phyloP scores from a whole-genome alignment of 2,888 invertebrate genomes.

The Incurvaria masculella region DNA sequence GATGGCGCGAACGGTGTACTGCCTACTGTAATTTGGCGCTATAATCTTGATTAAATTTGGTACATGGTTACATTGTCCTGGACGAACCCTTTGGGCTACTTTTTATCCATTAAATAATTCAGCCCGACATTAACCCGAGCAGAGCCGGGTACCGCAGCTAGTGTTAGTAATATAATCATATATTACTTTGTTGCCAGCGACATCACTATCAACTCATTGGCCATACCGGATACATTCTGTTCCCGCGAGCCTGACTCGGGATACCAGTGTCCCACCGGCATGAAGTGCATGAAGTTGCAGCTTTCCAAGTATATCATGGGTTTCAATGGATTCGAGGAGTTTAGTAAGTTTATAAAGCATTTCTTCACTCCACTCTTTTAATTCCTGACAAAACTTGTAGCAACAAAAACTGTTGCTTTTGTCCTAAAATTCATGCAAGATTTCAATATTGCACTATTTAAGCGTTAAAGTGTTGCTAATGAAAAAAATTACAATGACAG shows the following conservation, averaged over 20 bases:
- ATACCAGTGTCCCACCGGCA: constrained; percentile 93
- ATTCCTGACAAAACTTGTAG: background rate
- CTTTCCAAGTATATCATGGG: constrained; percentile 92
- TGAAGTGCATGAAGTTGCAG: constrained; percentile 94
- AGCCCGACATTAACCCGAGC: too few relatives aligned
- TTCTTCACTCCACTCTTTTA: background rate
- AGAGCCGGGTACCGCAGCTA: too few relatives aligned
- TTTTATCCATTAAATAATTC: too few relatives aligned
- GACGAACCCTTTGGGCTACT: too few relatives aligned
- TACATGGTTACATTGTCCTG: too few relatives aligned
- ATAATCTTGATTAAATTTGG: too few relatives aligned
- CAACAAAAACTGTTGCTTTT: background rate
- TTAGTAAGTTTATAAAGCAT: constrained; percentile 60
- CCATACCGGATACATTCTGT: constrained; percentile 98
- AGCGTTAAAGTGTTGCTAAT: too few relatives aligned
- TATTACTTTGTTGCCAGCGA: constrained; percentile 49
- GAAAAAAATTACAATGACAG: too few relatives aligned
- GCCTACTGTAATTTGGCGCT: too few relatives aligned
- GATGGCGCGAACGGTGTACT: too few relatives aligned
- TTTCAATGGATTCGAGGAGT: constrained; percentile 98
- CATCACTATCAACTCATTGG: constrained; percentile 90
- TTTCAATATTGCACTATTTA: constrained; percentile 1
- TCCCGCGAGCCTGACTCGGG: constrained; percentile 89
- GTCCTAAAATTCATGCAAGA: background rate
- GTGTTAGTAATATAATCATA: too few relatives aligned